These are phyloP conservation scores for Helogale parvula DNA, from an alignment of 2,113 vertebrate genomes.

Conservation along the genomic window DNA sequence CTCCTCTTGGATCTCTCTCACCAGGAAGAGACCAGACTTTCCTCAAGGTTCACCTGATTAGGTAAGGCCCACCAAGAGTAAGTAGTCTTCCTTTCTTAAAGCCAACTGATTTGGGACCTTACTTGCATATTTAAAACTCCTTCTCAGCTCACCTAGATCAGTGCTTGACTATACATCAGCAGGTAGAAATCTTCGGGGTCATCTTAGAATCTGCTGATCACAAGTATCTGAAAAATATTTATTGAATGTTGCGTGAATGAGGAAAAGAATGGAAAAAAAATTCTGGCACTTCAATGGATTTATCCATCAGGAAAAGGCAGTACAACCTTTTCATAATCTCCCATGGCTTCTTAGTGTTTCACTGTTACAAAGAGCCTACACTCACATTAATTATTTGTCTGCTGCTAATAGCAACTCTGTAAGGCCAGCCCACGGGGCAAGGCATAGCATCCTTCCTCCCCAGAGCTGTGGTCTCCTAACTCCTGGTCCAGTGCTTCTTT, in stretches of 20 bases:
- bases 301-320: not conserved
- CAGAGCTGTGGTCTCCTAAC: not conserved
- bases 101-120: not conserved
- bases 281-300: not conserved
- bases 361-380: not conserved
- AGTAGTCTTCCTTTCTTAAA: not conserved
- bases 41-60: not conserved
- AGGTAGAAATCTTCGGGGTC: not conserved
- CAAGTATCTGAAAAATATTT: not conserved
- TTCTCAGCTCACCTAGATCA: not conserved
- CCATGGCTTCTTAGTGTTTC: not conserved
- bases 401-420: not conserved
- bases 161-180: fast-evolving
- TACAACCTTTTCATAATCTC: not conserved
- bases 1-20: not conserved
- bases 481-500: not conserved
- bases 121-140: not conserved
- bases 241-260: not conserved
- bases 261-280: not conserved
- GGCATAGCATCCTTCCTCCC: not conserved
- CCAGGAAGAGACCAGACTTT: not conserved
- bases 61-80: not conserved
- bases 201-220: not conserved
- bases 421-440: no score
- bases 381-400: not conserved